Evolutionary conservation across 2,888 invertebrate genomes (phyloP), one percentile per base, ranked within the genome.

Genomic region (Ganaspis brasiliensis): DNA sequence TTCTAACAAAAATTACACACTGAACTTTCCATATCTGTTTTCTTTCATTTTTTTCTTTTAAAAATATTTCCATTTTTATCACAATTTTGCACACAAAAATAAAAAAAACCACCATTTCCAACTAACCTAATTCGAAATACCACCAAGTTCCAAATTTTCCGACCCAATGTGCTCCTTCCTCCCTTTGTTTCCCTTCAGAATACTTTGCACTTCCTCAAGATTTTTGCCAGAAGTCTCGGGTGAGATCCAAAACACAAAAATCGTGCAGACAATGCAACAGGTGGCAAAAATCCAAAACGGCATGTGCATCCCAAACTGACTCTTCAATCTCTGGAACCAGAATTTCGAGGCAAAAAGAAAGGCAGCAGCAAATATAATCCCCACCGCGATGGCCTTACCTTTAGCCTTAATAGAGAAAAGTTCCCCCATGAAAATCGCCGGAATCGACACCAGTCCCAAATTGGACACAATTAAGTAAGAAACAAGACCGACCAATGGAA

Each of bases 171-270:
- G 8, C 52, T 16, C 19, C 8, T 52, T 19, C 52, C 16, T 35
- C 19, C 9, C 2, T 61, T 61, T 24, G 2, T 14, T 72, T 2
- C 86, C 83, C 73, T 88, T 88, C 61, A 89, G 70, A 49, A 84
- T 77, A 10, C n/a, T 73, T 74, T 93, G 93, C 82, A 94, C 94
- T 76, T 93, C 93, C 21, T 93, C 93, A 74, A 94, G 92, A 1
- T 93, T 93, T 83, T 94, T 94, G 0, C 94, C 94, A 82, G 94
- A 94, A 0, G 94, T 94, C 88, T 94, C 94, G 2, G 94, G 94
- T 2, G 94, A 91, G 79, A 93, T 87, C 57, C 92, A 78, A 78
- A 92, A 85, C 84, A 93, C 93, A 85, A 94, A 93, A 79, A 93
- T 83, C 19, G 94, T 93, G 26, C 94, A 93, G 1, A 61, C 3